Evolutionary conservation across 2,113 vertebrate species (phyloP).

Genomic region (Ophthalmotilapia sp.): DNA sequence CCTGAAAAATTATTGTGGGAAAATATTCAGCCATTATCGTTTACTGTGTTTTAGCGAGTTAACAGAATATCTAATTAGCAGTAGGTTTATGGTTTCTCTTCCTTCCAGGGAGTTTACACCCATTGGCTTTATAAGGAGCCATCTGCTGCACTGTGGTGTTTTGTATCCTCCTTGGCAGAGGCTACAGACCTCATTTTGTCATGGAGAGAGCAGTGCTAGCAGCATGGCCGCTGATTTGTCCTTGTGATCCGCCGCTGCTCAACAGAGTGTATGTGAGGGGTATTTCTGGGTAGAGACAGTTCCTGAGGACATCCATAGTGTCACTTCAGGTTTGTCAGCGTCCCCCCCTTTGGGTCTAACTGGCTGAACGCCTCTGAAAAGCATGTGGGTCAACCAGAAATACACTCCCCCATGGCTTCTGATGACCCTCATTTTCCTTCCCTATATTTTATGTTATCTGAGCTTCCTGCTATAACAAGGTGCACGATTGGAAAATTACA

Average conservation of each 20-base stretch:
- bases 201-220: not conserved
- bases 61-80: not conserved
- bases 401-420: constrained; percentile 33
- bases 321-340: constrained; percentile 57
- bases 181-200: constrained; percentile 8
- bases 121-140: not conserved
- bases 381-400: constrained; percentile 56
- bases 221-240: constrained; percentile 21
- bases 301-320: constrained; percentile 45
- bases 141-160: constrained; percentile 15
- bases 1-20: not conserved
- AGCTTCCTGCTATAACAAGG: not conserved
- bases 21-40: not conserved
- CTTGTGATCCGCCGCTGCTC: constrained; percentile 25
- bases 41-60: not conserved
- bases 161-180: not conserved
- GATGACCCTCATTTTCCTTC: constrained; percentile 30
- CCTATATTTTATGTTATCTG: not conserved
- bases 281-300: constrained; percentile 13
- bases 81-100: not conserved
- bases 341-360: constrained; percentile 27
- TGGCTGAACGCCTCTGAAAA: constrained; percentile 24
- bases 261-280: not conserved
- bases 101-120: not conserved
- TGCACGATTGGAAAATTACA: not conserved